Evolutionary conservation across 2,113 vertebrate species (phyloP), one percentile per base, ranked within the genome.

Genomic region (Pachyramphus minor): DNA sequence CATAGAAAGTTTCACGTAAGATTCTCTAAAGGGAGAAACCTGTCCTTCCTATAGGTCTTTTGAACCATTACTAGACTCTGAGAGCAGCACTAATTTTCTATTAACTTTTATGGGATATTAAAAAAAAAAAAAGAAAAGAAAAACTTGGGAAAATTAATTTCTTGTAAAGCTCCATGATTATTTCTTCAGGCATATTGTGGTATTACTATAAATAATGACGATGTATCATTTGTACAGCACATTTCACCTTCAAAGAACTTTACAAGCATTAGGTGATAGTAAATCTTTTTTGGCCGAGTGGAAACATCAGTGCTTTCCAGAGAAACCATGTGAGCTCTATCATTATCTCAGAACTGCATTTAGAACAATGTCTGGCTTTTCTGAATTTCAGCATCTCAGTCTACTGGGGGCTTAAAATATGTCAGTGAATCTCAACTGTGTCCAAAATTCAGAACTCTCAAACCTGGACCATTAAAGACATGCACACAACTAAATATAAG

Each of bases 241-340:
- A 85, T 95, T 94, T 94, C 73, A 96, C 83, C 90, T 96, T 92
- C 88, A 93, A 86, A 96, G 82, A 64, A 60, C 76, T 90, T 95
- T 60, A 92, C 21, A 93, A 80, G 63, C 45, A 37, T 58, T 55
- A 82, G 50, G 33, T 12, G 22, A 69, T 69, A 69, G 49, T 71
- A 63, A 89, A 55, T 93, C 28, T 80, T 80, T 55, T 44, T 79
- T 84, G 39, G 56, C n/a, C 35, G 3, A 71, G 33, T n/a, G 74
- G 42, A 67, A 95, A 93, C 13, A 76, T 30, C 60, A 45, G 15
- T 42, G 39, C 64, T 72, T 91, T 71, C 35, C 27, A 60, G 19
- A 77, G 63, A 89, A 93, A 74, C 68, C 62, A 53, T 23, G 44
- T 41, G 30, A 82, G 31, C 6, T 75, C 41, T 64, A 28, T 24